Evolutionary conservation across 2,797 vertebrate species (phyloP), one percentile per base, ranked within the genome.

Genomic region (Galaxias olidus): DNA sequence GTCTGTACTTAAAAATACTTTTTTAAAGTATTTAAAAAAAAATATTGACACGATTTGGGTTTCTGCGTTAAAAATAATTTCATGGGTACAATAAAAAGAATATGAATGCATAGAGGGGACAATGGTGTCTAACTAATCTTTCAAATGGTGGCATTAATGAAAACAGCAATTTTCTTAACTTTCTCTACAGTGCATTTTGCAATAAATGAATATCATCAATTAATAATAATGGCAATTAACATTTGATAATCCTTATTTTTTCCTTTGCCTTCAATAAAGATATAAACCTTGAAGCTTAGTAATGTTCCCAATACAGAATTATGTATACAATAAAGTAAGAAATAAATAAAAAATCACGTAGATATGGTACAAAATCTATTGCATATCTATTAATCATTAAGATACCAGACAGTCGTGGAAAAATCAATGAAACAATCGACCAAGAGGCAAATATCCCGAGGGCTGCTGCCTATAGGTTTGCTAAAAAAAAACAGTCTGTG

Each of bases 1-100:
- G 60, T 55, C 57, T 17, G 42, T 30, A 30, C 30, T 30, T 30
- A 2, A 30, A 30, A 30, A 30, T 6, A 30, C 30, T 3, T 3
- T 2, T 30, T 30, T n/a, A n/a, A n/a, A n/a, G n/a, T n/a, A n/a
- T n/a, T n/a, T n/a, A n/a, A n/a, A n/a, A n/a, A 30, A 30, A 30
- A 30, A 77, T 63, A 79, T 71, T 81, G 69, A 78, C 56, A 67
- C 43, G 44, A 40, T 64, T 50, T 68, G 7, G 49, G 15, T 9
- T 51, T 51, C 15, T 51, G 15, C 18, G 48, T 49, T 49, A 49
- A 49, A 15, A 50, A 15, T 12, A 30, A 2, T 30, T 30, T 30
- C 30, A 30, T 30, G 30, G 30, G 30, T 30, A 30, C 30, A 30
- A 30, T 30, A 30, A 30, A 30, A 30, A 30, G 6, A 30, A 30